Conservation (phyloP, 2,113 vertebrate genomes). For the Anas platyrhynchos region DNA sequence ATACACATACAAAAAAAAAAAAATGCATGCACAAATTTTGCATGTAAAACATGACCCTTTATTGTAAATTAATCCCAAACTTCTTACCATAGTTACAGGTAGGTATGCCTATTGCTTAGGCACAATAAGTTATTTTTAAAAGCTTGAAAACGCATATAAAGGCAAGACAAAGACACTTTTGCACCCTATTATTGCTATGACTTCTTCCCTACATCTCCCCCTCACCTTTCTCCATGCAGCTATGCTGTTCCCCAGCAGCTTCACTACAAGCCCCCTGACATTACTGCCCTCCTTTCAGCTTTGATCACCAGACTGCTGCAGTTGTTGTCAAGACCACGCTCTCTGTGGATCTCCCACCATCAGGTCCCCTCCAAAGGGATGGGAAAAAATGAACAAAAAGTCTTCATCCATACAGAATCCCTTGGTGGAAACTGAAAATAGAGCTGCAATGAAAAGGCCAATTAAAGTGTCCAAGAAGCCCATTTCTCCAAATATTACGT, state of each 20-base stretch:
- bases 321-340: not conserved
- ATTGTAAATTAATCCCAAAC: constrained; percentile 65
- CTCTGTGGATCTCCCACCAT: not conserved
- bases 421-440: not conserved
- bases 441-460: not conserved
- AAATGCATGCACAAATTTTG: constrained; percentile 38
- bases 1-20: not conserved
- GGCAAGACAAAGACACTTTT: rapidly evolving
- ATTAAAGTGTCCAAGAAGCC: not conserved
- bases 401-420: not conserved
- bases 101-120: not conserved
- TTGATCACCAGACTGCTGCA: not conserved
- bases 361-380: not conserved
- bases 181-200: not conserved
- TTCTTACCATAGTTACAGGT: not conserved
- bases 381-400: not conserved
- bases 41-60: constrained; percentile 48
- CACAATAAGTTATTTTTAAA: not conserved
- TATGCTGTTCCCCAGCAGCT: not conserved
- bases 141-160: not conserved
- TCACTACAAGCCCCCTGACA: not conserved
- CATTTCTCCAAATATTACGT: not conserved
- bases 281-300: not conserved
- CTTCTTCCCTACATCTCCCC: not conserved
- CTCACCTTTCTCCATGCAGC: not conserved